Evolutionary conservation across 2,888 invertebrate species (phyloP), one percentile per base, ranked within the genome.

Genomic region (Nymphalis urticae): DNA sequence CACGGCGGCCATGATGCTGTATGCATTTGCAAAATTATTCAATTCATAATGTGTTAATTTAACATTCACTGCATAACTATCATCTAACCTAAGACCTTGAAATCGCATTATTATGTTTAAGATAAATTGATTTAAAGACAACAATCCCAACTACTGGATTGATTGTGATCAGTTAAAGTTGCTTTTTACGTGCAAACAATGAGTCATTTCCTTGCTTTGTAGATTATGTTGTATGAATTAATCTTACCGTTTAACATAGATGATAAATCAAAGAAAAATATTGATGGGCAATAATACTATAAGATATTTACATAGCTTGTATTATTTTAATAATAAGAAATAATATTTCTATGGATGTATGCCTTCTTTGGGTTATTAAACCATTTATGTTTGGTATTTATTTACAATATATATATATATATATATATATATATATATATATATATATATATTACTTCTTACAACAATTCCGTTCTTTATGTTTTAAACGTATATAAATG

Each of bases 41-140:
- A 24, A 67, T 70, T 70, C 62, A 65, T 64, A 68, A 51, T 42
- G 53, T 68, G 51, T 42, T 65, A 64, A 68, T 48, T 66, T 53
- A 60, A 64, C 54, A 69, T 69, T 69, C 70, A 48, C 64, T 64
- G 68, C 71, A 69, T 62, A 50, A 53, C 64, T 68, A 19, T 48
- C 54, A 48, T 48, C 50, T 42, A 54, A 54, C 10, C 16, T 5
- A 53, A 47, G 53, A 62, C 56, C 62, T 66, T 62, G 66, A 42
- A 42, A 42, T 17, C 50, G 19, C 17, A 50, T n/a, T 50, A 50
- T 50, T 50, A 50, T 50, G 19, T 50, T 50, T 50, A 50, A 50
- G 19, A 7, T 50, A 6, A 50, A n/a, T 50, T 50, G 13, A 13
- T 42, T 42, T 42, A 13, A 42, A 42, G 42, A 42, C 13, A 13